Conservation (phyloP, 2,888 invertebrate species). For the Drosophila monieri region DNA sequence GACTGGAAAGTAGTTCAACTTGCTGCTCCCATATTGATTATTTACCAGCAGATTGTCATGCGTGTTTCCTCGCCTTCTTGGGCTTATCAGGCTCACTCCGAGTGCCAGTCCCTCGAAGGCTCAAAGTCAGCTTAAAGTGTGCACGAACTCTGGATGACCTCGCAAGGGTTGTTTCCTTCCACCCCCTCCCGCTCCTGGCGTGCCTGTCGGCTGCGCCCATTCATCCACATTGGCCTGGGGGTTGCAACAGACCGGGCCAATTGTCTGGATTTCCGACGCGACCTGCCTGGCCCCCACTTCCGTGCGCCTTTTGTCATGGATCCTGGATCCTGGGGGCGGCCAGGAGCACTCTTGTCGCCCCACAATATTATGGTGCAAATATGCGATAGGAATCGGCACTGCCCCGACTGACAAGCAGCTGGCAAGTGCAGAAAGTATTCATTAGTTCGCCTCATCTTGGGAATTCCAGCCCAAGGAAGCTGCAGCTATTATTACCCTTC, state of each 20-base stretch:
- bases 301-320: conserved; percentile 30
- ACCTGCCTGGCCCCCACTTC: conserved; percentile 48
- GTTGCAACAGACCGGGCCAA: conserved; percentile 45
- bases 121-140: conserved; percentile 62
- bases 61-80: conserved; percentile 54
- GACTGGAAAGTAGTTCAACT: conserved; percentile 33
- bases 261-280: conserved; percentile 61
- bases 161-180: conserved; percentile 68
- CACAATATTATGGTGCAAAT: conserved; percentile 62
- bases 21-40: conserved; percentile 57
- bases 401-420: neutral
- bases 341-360: conserved; percentile 50
- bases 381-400: conserved; percentile 36
- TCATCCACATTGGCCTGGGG: conserved; percentile 43
- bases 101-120: conserved; percentile 19
- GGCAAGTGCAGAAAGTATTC: too few relatives aligned
- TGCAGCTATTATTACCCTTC: conserved; percentile 28
- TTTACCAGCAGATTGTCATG: conserved; percentile 57
- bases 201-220: conserved; percentile 62
- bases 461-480: neutral
- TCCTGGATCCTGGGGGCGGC: conserved; percentile 10
- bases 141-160: conserved; percentile 63
- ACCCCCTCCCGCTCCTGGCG: conserved; percentile 5
- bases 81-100: conserved; percentile 61
- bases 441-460: neutral